Conservation (phyloP, 2,113 vertebrate genomes). For the Blennius ocellaris region DNA sequence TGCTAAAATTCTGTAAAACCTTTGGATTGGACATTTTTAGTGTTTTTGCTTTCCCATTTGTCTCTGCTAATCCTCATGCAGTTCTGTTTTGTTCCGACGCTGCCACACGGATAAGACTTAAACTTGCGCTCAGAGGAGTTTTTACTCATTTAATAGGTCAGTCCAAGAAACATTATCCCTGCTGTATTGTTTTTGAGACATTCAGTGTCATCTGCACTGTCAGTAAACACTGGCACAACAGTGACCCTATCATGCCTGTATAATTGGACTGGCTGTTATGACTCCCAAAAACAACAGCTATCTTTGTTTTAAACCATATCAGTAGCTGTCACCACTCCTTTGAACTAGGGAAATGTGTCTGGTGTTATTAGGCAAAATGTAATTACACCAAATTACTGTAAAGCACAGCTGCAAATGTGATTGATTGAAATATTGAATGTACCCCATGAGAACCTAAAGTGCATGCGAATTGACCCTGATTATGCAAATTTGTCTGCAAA, state of each 20-base stretch:
- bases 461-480: slow-evolving; percentile 18
- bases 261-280: background rate
- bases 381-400: slow-evolving; percentile 20
- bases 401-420: slow-evolving; percentile 8
- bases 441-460: slow-evolving; percentile 10
- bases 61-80: slow-evolving; percentile 30
- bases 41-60: slow-evolving; percentile 30
- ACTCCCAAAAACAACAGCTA: background rate
- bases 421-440: slow-evolving; percentile 13
- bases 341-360: background rate
- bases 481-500: slow-evolving; percentile 10
- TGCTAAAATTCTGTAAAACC: slow-evolving; percentile 23
- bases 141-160: slow-evolving; percentile 4
- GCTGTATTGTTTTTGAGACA: background rate
- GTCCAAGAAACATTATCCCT: slow-evolving; percentile 3
- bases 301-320: background rate
- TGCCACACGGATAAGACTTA: slow-evolving; percentile 38
- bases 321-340: background rate
- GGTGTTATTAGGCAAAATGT: slow-evolving; percentile 1
- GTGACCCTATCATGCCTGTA: background rate
- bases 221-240: slow-evolving; percentile 4
- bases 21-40: slow-evolving; percentile 24
- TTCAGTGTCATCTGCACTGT: background rate
- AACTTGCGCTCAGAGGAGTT: slow-evolving; percentile 18
- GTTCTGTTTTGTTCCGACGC: slow-evolving; percentile 33